Evolutionary conservation across 2,888 invertebrate species (phyloP).

Genomic region (Deroplatys truncata): DNA sequence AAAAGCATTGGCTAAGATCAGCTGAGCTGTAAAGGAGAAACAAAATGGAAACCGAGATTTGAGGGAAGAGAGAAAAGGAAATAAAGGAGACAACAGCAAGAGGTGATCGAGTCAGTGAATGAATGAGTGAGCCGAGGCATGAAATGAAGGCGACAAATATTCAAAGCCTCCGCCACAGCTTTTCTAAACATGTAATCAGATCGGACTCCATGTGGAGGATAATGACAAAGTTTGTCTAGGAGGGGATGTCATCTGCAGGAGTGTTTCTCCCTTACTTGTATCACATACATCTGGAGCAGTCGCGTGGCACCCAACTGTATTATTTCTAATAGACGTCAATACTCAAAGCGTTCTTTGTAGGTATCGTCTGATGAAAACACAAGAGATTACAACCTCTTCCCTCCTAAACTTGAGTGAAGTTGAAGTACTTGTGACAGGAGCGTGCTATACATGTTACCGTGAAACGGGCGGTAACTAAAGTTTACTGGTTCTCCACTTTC

Average conservation of each 20-base stretch:
- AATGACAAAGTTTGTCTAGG: background rate
- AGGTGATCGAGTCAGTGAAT: background rate
- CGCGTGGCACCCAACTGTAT: background rate
- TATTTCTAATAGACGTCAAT: background rate
- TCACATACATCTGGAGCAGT: background rate
- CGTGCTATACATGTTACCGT: too few species aligned
- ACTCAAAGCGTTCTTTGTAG: background rate
- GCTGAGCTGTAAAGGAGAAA: too few species aligned
- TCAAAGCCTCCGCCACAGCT: background rate
- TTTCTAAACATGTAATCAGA: background rate
- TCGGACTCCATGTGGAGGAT: background rate
- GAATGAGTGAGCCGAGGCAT: background rate
- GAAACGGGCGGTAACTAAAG: too few species aligned
- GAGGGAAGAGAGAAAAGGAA: too few species aligned
- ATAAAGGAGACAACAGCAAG: background rate
- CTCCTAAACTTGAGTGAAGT: too few species aligned
- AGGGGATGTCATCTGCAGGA: background rate
- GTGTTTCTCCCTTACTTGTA: background rate
- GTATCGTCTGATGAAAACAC: too few species aligned
- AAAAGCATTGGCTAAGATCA: too few species aligned
- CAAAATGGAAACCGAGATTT: too few species aligned
- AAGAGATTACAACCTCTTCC: too few species aligned
- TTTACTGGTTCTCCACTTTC: too few species aligned
- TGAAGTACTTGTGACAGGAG: too few species aligned
- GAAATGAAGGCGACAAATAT: background rate